Conservation (phyloP, 1,140 invertebrate species). For the Acromyrmex heyeri region DNA sequence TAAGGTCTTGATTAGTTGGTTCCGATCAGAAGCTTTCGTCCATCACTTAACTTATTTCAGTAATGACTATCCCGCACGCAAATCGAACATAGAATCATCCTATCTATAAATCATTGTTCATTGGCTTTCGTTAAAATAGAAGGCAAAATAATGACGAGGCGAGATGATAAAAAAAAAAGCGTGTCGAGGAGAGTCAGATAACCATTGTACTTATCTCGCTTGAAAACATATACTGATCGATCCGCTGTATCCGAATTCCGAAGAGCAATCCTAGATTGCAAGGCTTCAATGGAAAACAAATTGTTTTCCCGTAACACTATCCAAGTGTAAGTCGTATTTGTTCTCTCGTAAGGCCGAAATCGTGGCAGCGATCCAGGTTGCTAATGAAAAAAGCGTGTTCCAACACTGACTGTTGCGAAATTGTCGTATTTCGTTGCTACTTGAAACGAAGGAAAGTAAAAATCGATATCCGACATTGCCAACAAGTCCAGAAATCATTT, state of each 20-base stretch:
- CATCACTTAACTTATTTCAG: conserved; percentile 68
- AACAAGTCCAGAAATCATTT: conserved; percentile 1
- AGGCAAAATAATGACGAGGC: conserved; percentile 14
- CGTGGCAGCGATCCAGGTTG: conserved; percentile 41
- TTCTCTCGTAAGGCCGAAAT: conserved; percentile 19
- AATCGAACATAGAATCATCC: conserved; percentile 71
- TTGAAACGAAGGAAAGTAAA: conserved; percentile 13
- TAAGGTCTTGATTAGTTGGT: conserved; percentile 61
- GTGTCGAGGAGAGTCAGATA: conserved; percentile 17
- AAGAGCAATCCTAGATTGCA: conserved; percentile 7
- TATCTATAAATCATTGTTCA: conserved; percentile 62
- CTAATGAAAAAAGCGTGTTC: conserved; percentile 57
- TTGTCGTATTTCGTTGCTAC: conserved; percentile 29
- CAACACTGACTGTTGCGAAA: conserved; percentile 10
- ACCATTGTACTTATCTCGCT: conserved; percentile 13
- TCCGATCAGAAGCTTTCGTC: conserved; percentile 47
- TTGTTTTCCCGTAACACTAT: conserved; percentile 31
- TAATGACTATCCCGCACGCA: conserved; percentile 70
- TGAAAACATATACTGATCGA: not conserved
- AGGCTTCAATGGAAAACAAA: conserved; percentile 26
- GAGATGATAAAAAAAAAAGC: conserved; percentile 35
- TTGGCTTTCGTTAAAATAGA: conserved; percentile 56
- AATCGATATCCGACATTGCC: conserved; percentile 25
- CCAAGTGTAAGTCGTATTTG: conserved; percentile 16
- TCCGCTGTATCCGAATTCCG: not conserved